Base-by-base conservation (phyloP, 92 coral and sea anemone genomes). In the Muricea muricata region DNA sequence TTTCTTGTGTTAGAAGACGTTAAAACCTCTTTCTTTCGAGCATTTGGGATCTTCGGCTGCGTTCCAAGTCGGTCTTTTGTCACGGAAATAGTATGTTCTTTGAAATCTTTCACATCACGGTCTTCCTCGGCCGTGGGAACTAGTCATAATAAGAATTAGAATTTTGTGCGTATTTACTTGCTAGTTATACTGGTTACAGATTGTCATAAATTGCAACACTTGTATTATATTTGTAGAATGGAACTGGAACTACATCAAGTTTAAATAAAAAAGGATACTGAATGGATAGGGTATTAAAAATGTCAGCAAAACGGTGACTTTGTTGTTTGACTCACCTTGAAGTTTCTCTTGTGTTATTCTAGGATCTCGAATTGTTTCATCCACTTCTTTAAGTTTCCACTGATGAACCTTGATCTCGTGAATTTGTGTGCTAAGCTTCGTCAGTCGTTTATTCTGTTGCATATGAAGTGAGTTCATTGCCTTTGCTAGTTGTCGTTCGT, bases 401-500 rank as follows among this genome's bases (percentile, higher is more conserved):
- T 58, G 83, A 12, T 56, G 83, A 23, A 57, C 83, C 24, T 29
- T 56, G 24, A 78, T 72, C 30, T 78, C 83, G 71, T 55, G 54
- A 20, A 78, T 78, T 57, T 78, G 48, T 21, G 40, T 26, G 24
- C 26, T 28, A 15, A 78, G 48, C n/a, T 78, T 78, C 52, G 83
- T 72, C 17, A 78, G 33, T 35, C 70, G 28, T 26, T 37, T 56
- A 42, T 34, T 37, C 35, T 58, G 68, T 78, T 78, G 52, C 11
- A 25, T 21, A 35, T 78, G 83, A 4, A 78, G 71, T 17, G 70
- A n/a, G 13, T 78, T 31, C 50, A 78, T 78, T 24, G 56, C 35
- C 65, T 78, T 78, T 30, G 23, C 83, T 0, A 56, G 71, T 32
- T 78, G 83, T 1, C 83, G 83, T 58, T 78, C 83, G 83, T 78